Evolutionary conservation across 1,140 invertebrate species (phyloP).

Genomic region (Drosophila parabipectinata): DNA sequence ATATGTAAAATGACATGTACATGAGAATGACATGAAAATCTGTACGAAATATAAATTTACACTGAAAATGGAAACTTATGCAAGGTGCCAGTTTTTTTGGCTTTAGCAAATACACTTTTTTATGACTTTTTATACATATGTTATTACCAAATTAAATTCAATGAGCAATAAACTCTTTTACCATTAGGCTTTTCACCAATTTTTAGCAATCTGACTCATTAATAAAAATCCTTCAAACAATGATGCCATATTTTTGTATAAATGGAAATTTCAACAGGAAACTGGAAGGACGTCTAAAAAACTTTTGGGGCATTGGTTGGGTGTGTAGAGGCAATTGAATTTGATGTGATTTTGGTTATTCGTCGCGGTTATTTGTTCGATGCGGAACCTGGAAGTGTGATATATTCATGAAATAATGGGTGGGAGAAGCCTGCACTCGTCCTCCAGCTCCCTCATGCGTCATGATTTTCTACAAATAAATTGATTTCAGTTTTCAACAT

Average conservation of each 20-base stretch:
- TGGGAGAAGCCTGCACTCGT: not conserved
- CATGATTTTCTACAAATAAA: conserved; percentile 64
- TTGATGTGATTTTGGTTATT: conserved; percentile 55
- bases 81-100: not conserved
- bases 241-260: not conserved
- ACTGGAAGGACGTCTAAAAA: conserved; percentile 16
- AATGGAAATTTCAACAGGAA: conserved; percentile 15
- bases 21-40: conserved; percentile 2
- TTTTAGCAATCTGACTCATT: too few relatives aligned
- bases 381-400: conserved; percentile 26
- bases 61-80: not conserved
- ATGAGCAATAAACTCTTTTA: not conserved
- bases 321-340: conserved; percentile 43
- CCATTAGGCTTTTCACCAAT: too few relatives aligned
- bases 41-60: not conserved
- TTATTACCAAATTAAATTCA: not conserved
- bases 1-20: conserved; percentile 9
- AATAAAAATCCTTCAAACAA: not conserved
- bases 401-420: conserved; percentile 60
- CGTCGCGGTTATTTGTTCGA: conserved; percentile 39
- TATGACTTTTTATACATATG: not conserved
- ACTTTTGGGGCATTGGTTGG: conserved; percentile 1
- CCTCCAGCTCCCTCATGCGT: conserved; percentile 25
- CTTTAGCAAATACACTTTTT: not conserved
- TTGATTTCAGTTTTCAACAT: conserved; percentile 63